Base-by-base conservation (phyloP, 2,797 vertebrate species). In the Ambastaia sidthimunki region DNA sequence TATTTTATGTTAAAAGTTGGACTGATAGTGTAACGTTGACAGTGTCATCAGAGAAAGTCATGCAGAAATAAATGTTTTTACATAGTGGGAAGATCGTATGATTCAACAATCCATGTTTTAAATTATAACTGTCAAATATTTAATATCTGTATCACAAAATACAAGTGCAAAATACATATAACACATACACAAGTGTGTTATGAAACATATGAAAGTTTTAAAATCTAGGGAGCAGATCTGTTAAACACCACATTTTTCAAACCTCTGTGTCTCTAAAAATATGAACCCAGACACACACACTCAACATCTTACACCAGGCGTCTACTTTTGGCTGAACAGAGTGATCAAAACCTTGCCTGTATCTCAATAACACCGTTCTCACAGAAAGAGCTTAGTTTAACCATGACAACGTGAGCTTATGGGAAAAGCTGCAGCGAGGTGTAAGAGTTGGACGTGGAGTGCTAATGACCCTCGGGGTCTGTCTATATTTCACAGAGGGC, bases 401-500 rank as follows among this genome's bases (percentile, higher is more conserved):
- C 70, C 41, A 37, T 76, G 59, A 57, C 80, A 82, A 65, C 34
- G 6, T 69, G 66, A 84, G 70, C 23, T 34, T 28, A 80, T 25
- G 71, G 60, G 34, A 71, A 73, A 67, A 80, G 77, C 83, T n/a
- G 72, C 92, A 77, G 59, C 0, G 59, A 86, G 80, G 88, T 92
- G 92, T 11, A 75, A 91, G 78, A 83, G 84, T 74, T 85, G 68
- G 83, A 82, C 81, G 73, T 41, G 76, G 5, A 21, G 81, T 65
- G 83, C 86, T 93, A 94, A 94, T 92, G 80, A 88, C 81, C 86
- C 59, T 87, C 89, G 88, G 84, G 77, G 73, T 84, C 87, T 72
- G 80, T 85, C 88, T 85, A 92, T 90, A 93, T 93, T 93, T 92
- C 92, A 88, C 91, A 92, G 83, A 85, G 86, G 83, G 71, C 79